Conservation (phyloP, 2,113 vertebrate genomes). For the Corythaixoides concolor region DNA sequence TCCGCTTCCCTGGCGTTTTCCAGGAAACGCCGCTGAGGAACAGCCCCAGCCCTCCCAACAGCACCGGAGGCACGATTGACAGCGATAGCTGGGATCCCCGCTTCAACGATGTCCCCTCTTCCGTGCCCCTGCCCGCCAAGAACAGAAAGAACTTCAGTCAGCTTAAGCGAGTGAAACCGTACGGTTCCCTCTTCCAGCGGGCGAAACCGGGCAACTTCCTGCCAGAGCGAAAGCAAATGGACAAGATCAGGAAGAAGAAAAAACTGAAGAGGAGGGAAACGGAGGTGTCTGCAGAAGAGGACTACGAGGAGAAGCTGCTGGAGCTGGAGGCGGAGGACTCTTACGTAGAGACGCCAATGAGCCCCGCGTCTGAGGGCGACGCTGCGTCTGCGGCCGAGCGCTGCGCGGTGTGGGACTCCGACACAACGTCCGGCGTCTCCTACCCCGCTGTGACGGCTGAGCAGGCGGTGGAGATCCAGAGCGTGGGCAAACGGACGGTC, state of each 20-base stretch:
- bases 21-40: slow-evolving; percentile 87
- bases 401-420: slow-evolving; percentile 76
- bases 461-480: slow-evolving; percentile 74
- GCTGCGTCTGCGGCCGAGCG: slow-evolving; percentile 59
- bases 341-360: slow-evolving; percentile 23
- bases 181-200: slow-evolving; percentile 73
- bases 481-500: slow-evolving; percentile 86
- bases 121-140: slow-evolving; percentile 71
- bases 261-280: slow-evolving; percentile 79
- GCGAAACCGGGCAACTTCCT: slow-evolving; percentile 76
- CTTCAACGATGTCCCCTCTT: slow-evolving; percentile 68
- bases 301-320: slow-evolving; percentile 73
- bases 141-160: slow-evolving; percentile 79
- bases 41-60: slow-evolving; percentile 94
- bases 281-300: slow-evolving; percentile 47
- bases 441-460: slow-evolving; percentile 39
- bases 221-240: slow-evolving; percentile 82
- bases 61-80: slow-evolving; percentile 92
- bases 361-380: slow-evolving; percentile 59
- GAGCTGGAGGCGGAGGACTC: slow-evolving; percentile 85
- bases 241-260: slow-evolving; percentile 93
- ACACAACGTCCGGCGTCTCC: slow-evolving; percentile 70
- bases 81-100: slow-evolving; percentile 91
- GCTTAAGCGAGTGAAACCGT: slow-evolving; percentile 62
- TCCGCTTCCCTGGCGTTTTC: neutral